Base-by-base conservation (phyloP, 2,113 vertebrate genomes). In the Polyodon spathula region DNA sequence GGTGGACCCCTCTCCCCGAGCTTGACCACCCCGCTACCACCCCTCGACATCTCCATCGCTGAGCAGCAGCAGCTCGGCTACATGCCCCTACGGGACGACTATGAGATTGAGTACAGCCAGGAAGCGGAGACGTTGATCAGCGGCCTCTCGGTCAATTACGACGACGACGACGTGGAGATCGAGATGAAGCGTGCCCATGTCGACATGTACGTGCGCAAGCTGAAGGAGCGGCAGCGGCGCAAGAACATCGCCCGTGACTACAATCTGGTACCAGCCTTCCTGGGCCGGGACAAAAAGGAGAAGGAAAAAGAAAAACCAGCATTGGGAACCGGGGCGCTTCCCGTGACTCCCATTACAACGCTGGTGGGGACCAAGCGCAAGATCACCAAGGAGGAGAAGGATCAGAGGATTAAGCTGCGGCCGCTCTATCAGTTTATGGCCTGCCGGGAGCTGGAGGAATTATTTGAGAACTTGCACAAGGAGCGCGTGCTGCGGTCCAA, bases 21-120 rank as follows among this genome's bases (percentile, higher is more conserved):
- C 78, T 76, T 97, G 62, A 98, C 96, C 59, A 93, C 92, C 0
- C 96, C 96, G 0, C 81, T 97, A 14, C 93, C 92, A 0, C 94
- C 93, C 0, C 64, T 98, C 66, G 95, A 97, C 51, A 91, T 97
- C 59, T 89, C 88, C 0, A 88, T 89, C 61, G 84, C 85, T 0
- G 95, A 98, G 71, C 96, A 97, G 84, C 95, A 99, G 81, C 96
- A 98, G 87, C 70, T 99, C 66, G 96, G 95, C 1, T 99, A 99
- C 78, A 97, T 99, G 95, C 96, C 96, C 0, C 88, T 99, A 0
- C 88, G 95, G 0, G 96, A 99, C 0, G 96, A 99, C 81, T 99
- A 98, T 0, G 96, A 99, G 86, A 89, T 99, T 0, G 96, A 98
- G 41, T 97, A 95, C 0, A 94, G 97, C 75, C 96, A 97, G 71